Evolutionary conservation across 2,113 vertebrate genomes (phyloP), one percentile per base, ranked within the genome.

Genomic region (Isurus oxyrinchus): DNA sequence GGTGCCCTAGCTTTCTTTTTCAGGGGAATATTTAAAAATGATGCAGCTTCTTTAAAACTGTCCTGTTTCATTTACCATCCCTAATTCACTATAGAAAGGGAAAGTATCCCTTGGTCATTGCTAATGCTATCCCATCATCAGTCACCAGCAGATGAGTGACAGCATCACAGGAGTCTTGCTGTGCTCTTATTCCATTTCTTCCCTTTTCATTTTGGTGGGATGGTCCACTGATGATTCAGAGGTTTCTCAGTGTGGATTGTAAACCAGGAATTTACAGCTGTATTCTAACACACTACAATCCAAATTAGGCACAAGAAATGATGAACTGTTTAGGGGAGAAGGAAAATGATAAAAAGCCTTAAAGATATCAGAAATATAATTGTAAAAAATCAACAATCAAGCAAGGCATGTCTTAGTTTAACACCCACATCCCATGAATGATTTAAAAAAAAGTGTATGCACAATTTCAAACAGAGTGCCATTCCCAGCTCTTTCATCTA

Each of bases 381-480:
- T 57, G 23, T 90, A 57, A 90, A 90, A 57, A 13, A 31, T 53
- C 49, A 55, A 55, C 53, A 90, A 31, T 31, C 53, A 57, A 57
- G 10, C 44, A 90, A 90, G 57, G 23, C 53, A 23, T 11, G 10
- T 40, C n/a, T 13, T 40, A 1, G 35, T 81, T 81, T 81, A 81
- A 81, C 40, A 10, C 13, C 35, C 21, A 53, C 84, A 72, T 31
- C 5, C 25, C 27, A 31, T 35, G 8, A 76, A 11, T 76, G 72
- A 76, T 2, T 90, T 55, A 57, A 27, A 55, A 90, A 40, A 57
- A 57, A 57, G 96, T 97, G 94, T 81, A 96, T 96, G 98, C 97
- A 97, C 98, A 98, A 97, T 98, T 97, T 21, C 81, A 87, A 98
- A 98, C 44, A 97, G 97, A 96, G 98, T 97, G 93, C 98, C 98